A percentile compares a stretch with the other conserved stretches of the same genome.
These are phyloP conservation scores for Parasteatoda tepidariorum DNA, from an alignment of 1,140 invertebrate species.

Conservation along the genomic window DNA sequence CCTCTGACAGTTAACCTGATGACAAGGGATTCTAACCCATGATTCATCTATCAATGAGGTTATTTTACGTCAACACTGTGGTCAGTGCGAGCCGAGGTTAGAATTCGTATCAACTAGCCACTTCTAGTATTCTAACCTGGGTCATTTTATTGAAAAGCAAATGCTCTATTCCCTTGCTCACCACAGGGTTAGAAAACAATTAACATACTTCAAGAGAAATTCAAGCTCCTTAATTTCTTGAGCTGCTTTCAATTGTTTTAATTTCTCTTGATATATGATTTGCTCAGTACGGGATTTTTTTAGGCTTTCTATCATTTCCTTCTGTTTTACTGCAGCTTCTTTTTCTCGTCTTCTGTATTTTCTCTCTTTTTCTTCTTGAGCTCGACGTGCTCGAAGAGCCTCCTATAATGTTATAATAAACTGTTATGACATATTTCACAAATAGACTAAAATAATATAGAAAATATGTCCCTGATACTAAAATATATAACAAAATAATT, in stretches of 20 bases:
- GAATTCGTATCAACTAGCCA: too few species aligned
- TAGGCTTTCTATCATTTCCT: conserved; percentile 17
- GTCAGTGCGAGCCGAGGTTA: too few species aligned
- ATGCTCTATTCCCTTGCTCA: too few species aligned
- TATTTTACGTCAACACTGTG: too few species aligned
- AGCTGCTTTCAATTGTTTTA: conserved; percentile 29
- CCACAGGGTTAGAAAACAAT: too few species aligned
- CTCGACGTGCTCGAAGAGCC: conserved; percentile 33
- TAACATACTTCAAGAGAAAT: conserved; percentile 26
- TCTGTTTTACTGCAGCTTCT: conserved; percentile 22
- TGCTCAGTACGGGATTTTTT: conserved; percentile 14
- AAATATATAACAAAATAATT: too few species aligned
- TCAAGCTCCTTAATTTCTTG: conserved; percentile 37
- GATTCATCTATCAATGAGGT: too few species aligned
- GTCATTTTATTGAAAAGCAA: too few species aligned
- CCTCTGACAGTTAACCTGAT: too few species aligned
- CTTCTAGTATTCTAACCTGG: too few species aligned
- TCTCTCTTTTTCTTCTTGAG: conserved; percentile 54
- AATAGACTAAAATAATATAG: background rate
- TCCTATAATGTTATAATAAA: conserved; percentile 11
- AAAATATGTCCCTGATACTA: too few species aligned
- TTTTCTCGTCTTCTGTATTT: conserved; percentile 43
- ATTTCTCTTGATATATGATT: conserved; percentile 30
- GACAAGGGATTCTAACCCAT: too few species aligned
- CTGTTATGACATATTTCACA: background rate